Conservation (phyloP, 2,113 vertebrate species). For the Eolophus roseicapilla region DNA sequence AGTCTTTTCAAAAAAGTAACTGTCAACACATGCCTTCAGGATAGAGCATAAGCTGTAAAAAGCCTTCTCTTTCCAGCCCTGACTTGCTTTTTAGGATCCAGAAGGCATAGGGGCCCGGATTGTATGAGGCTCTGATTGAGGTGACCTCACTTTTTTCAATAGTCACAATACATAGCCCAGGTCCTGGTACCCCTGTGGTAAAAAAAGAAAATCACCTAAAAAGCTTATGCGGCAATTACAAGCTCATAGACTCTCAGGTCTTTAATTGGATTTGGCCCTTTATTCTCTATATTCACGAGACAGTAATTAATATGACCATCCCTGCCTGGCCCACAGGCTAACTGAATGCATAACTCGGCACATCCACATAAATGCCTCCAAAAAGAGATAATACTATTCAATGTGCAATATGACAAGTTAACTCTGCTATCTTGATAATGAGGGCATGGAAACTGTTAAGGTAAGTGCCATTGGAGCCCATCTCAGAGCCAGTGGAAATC, state of each 20-base stretch:
- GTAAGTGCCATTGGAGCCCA: neutral
- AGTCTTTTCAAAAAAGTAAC: neutral
- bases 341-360: conserved; percentile 1
- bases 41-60: neutral
- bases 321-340: neutral
- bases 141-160: neutral
- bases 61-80: neutral
- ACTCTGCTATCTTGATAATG: neutral
- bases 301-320: conserved; percentile 8
- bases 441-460: neutral
- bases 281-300: conserved; percentile 4
- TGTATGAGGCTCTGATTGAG: neutral
- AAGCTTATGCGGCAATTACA: neutral
- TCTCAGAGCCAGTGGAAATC: neutral
- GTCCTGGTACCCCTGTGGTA: neutral
- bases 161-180: neutral
- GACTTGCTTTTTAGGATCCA: neutral
- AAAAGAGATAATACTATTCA: neutral
- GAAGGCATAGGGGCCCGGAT: rapidly evolving
- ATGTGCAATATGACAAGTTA: neutral
- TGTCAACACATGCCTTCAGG: neutral
- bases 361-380: neutral
- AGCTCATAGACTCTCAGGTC: neutral
- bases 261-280: conserved; percentile 35
- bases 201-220: neutral